Conservation (phyloP, 2,797 vertebrate species). For the Micromesistius poutassou region DNA sequence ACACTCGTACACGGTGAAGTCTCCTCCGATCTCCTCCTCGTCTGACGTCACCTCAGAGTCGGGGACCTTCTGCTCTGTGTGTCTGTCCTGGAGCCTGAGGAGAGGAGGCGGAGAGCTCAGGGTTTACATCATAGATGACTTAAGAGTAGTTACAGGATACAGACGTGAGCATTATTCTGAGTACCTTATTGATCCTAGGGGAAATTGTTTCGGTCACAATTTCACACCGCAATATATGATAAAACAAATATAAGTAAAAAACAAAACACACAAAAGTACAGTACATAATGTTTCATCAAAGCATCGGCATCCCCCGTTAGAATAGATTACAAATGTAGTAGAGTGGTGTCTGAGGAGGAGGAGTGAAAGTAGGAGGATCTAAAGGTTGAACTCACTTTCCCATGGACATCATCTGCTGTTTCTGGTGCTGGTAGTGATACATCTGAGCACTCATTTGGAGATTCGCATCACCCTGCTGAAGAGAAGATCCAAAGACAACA, state of each 20-base stretch:
- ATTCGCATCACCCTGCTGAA: constrained; percentile 83
- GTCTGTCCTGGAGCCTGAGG: constrained; percentile 76
- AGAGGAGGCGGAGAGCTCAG: not conserved
- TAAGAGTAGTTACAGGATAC: not conserved
- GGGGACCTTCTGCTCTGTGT: constrained; percentile 74
- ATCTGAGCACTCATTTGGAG: constrained; percentile 92
- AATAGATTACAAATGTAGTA: not conserved
- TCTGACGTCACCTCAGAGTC: constrained; percentile 82
- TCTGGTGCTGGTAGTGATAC: constrained; percentile 97
- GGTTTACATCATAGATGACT: not conserved
- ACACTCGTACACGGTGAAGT: constrained; percentile 96
- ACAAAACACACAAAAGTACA: not conserved
- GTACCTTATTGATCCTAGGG: not conserved
- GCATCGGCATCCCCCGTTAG: not conserved
- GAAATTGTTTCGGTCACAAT: not conserved
- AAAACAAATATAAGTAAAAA: too few relatives aligned
- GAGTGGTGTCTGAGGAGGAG: not conserved
- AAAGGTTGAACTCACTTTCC: constrained; percentile 75
- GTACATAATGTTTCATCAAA: not conserved
- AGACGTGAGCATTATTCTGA: not conserved
- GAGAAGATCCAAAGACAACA: constrained; percentile 9
- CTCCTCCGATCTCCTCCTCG: constrained; percentile 91
- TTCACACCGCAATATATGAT: too few relatives aligned
- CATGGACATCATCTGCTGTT: constrained; percentile 94
- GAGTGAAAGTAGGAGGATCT: not conserved